Evolutionary conservation across 2,113 vertebrate species (phyloP).

Genomic region (Barnardius zonarius): DNA sequence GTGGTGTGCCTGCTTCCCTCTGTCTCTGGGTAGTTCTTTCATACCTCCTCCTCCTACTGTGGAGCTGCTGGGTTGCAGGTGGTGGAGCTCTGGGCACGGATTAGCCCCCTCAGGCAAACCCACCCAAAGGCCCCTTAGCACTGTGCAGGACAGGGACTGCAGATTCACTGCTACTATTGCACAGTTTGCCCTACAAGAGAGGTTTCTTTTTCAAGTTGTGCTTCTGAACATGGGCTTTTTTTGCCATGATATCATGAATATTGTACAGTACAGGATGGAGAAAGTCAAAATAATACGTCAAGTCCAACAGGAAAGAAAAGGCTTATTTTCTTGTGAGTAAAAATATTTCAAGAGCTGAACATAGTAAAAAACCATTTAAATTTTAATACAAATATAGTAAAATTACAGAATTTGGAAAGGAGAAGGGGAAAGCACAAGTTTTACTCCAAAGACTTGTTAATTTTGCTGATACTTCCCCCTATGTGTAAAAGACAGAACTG

Average conservation of each 20-base stretch:
- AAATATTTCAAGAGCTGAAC: neutral
- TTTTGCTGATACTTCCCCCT: neutral
- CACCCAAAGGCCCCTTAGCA: neutral
- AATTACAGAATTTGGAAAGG: neutral
- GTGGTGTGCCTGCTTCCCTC: neutral
- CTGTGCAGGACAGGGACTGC: neutral
- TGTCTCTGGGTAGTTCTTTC: neutral
- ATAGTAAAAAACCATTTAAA: neutral
- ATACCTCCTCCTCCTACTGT: neutral
- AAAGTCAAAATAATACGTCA: neutral
- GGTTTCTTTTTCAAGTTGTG: neutral
- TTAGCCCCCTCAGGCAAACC: neutral
- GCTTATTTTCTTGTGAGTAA: neutral
- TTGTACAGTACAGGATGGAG: neutral
- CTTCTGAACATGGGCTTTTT: neutral
- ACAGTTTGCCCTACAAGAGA: neutral
- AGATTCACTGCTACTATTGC: neutral
- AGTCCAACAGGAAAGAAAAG: neutral
- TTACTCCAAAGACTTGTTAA: neutral
- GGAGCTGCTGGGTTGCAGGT: neutral
- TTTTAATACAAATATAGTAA: neutral
- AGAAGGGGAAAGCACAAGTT: neutral
- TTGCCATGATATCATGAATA: neutral
- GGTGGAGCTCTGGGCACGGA: neutral
- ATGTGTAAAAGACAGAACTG: neutral